Evolutionary conservation across 2,113 vertebrate genomes (phyloP).

Genomic region (Rhagologus leucostigma): DNA sequence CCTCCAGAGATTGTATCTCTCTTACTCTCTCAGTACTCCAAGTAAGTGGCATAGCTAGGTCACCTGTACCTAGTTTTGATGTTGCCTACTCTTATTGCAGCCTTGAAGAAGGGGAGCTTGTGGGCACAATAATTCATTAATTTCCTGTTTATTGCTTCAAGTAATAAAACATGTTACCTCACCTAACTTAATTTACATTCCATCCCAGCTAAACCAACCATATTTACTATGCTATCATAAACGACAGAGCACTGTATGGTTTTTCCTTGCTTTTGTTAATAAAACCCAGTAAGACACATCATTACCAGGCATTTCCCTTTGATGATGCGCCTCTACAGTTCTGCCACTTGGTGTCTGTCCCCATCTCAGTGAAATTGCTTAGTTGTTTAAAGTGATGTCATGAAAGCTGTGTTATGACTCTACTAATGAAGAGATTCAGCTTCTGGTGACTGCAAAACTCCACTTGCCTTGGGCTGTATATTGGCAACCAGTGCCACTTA

Average conservation of each 20-base stretch:
- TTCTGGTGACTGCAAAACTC: not conserved
- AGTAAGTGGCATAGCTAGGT: not conserved
- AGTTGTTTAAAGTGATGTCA: not conserved
- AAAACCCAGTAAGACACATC: not conserved
- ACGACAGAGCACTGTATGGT: not conserved
- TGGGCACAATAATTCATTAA: fast-evolving
- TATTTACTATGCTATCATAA: not conserved
- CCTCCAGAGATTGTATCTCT: not conserved
- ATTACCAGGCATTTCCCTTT: not conserved
- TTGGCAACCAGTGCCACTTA: not conserved
- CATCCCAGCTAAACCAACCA: not conserved
- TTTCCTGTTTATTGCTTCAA: not conserved
- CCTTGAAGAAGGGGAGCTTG: not conserved
- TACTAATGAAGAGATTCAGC: not conserved
- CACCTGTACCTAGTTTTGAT: not conserved
- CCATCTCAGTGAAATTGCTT: not conserved
- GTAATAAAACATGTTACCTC: not conserved
- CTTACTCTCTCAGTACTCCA: not conserved
- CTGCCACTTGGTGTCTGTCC: not conserved
- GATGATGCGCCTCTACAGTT: not conserved
- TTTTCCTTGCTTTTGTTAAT: not conserved
- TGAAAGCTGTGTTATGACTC: not conserved
- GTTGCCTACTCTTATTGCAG: not conserved
- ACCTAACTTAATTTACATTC: not conserved
- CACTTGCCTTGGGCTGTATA: not conserved